Conservation (phyloP, 2,888 invertebrate species). For the Drosophila planitibia region DNA sequence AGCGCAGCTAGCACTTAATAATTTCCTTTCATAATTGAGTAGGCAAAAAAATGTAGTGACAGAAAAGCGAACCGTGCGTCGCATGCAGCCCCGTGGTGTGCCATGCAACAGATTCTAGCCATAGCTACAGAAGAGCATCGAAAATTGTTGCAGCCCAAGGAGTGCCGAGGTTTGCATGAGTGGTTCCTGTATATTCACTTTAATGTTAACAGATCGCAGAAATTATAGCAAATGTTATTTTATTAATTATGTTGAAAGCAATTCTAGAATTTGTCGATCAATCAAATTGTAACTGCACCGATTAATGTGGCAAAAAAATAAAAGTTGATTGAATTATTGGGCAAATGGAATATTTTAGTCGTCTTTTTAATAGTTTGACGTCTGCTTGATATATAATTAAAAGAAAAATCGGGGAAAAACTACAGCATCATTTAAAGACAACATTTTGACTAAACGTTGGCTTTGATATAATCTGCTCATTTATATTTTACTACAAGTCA, state of each 20-base stretch:
- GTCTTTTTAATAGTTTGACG: not conserved
- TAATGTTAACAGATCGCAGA: not conserved
- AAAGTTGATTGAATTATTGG: not conserved
- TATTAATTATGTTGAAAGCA: not conserved
- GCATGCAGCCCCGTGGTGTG: constrained; percentile 33
- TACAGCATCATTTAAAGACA: not conserved
- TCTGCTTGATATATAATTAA: not conserved
- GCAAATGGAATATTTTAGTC: not conserved
- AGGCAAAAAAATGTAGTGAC: constrained; percentile 41
- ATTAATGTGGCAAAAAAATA: not conserved
- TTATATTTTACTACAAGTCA: not conserved
- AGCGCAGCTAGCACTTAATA: constrained; percentile 80
- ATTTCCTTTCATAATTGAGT: constrained; percentile 79
- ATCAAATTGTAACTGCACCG: not conserved
- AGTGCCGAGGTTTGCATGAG: constrained; percentile 34
- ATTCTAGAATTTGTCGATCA: not conserved
- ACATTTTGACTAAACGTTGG: not conserved
- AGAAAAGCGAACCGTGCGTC: constrained; percentile 31
- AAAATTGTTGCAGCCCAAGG: not conserved
- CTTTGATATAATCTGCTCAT: not conserved
- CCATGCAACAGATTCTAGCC: constrained; percentile 36
- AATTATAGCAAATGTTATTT: not conserved
- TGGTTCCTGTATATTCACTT: constrained; percentile 5
- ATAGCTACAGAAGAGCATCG: constrained; percentile 20
- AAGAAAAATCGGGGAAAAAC: not conserved